phyloP scores from a whole-genome alignment of 2,113 vertebrate genomes.

The Fulmarus glacialis region DNA sequence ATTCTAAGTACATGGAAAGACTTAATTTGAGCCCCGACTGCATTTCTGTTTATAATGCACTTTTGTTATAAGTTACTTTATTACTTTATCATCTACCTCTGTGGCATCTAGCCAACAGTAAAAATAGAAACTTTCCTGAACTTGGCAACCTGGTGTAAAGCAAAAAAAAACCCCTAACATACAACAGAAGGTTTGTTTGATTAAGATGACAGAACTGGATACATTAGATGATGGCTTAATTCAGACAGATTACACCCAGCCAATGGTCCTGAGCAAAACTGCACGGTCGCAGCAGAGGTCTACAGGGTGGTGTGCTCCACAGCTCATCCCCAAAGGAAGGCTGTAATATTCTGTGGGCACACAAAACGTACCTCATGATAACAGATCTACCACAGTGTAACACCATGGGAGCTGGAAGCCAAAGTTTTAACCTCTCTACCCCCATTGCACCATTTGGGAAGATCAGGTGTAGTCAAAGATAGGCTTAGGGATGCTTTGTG shows the following conservation, averaged over 20 bases:
- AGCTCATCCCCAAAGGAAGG: background rate
- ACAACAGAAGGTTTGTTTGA: background rate
- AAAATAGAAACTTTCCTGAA: background rate
- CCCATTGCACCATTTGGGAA: background rate
- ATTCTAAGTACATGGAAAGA: background rate
- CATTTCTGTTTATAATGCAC: background rate
- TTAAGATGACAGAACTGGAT: background rate
- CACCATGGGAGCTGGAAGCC: fast-evolving
- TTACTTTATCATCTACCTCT: background rate
- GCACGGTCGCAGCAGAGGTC: fast-evolving
- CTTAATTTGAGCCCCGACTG: background rate
- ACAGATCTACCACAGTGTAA: background rate
- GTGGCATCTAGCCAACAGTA: background rate
- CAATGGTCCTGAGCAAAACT: background rate
- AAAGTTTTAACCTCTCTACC: background rate
- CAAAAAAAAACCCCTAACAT: background rate
- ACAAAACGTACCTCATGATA: fast-evolving
- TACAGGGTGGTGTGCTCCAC: fast-evolving
- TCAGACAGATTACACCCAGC: background rate
- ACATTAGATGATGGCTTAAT: background rate
- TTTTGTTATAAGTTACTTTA: background rate
- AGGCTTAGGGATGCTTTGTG: background rate
- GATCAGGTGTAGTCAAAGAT: background rate
- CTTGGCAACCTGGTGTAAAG: background rate
- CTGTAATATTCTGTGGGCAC: background rate